Evolutionary conservation across 2,888 invertebrate genomes (phyloP), one percentile per base, ranked within the genome.

Genomic region (Cosmorhoe ocellata): DNA sequence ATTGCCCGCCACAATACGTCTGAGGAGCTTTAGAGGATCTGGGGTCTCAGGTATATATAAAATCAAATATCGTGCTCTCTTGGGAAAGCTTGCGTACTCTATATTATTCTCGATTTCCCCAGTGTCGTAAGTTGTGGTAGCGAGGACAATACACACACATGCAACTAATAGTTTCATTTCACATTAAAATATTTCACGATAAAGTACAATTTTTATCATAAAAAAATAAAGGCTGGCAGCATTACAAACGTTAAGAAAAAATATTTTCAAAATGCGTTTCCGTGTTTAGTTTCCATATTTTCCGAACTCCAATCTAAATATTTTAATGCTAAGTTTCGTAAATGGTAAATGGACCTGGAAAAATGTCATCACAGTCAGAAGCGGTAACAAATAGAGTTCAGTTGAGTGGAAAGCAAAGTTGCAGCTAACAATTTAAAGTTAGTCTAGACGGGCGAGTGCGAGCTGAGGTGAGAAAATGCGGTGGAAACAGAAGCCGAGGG

Each of bases 381-480:
- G 4, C 4, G 18, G 18, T 18, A 76, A 80, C 77, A 82, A 82
- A 82, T 82, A 83, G 81, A 82, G 79, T 82, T 81, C 62, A 70
- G 58, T 71, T 64, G 69, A 79, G 74, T 79, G 79, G 74, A 72
- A 71, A 79, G 75, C 73, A 73, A 79, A 81, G 79, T 84, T 81
- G 72, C 72, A 74, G 73, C 69, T 78, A 82, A 85, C 85, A 85
- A 85, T 86, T 84, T 85, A 87, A 88, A 88, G 78, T 88, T 86
- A 57, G 76, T 72, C 77, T 68, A 71, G 73, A 69, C 66, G 66
- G 67, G 64, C 67, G 73, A 77, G 72, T 70, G 69, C 69, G 67
- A 74, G 69, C 64, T 65, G 77, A 84, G 81, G 81, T 83, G 81
- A 81, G 84, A 82, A 80, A 79, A 79, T 71, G 71, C 66, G 58